Conservation (phyloP, 2,888 invertebrate species). For the Platycheirus albimanus region DNA sequence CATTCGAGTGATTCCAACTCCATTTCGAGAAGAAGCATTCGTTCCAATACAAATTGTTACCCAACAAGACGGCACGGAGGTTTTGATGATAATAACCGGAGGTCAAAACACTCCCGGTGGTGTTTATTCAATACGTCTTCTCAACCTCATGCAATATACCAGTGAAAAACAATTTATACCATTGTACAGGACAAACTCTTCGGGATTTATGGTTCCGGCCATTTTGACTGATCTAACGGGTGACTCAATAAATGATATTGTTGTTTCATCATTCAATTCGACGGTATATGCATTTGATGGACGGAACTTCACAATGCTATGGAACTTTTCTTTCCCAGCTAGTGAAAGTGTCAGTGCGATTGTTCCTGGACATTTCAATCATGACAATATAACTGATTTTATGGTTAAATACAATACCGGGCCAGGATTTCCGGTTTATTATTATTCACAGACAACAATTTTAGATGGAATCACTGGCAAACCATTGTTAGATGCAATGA, state of each 20-base stretch:
- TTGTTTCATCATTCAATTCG: constrained; percentile 89
- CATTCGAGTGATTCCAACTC: constrained; percentile 85
- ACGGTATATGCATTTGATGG: constrained; percentile 89
- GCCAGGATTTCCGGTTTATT: constrained; percentile 89
- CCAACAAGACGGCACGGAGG: constrained; percentile 85
- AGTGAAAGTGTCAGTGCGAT: constrained; percentile 90
- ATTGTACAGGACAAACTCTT: constrained; percentile 85
- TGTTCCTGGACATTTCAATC: constrained; percentile 90
- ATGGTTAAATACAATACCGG: constrained; percentile 88
- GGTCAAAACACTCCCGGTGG: constrained; percentile 89
- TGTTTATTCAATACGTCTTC: constrained; percentile 86
- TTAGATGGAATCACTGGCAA: constrained; percentile 80
- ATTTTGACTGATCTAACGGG: constrained; percentile 88
- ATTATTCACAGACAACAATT: constrained; percentile 86
- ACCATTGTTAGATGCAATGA: constrained; percentile 80
- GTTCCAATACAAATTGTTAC: constrained; percentile 88
- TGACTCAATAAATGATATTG: constrained; percentile 88
- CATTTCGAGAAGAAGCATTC: constrained; percentile 87
- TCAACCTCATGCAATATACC: constrained; percentile 84
- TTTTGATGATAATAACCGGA: constrained; percentile 89
- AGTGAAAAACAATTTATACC: constrained; percentile 84
- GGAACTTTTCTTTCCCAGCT: constrained; percentile 87
- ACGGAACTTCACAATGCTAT: constrained; percentile 86
- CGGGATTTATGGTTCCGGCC: constrained; percentile 87
- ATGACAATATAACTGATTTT: constrained; percentile 90